Evolutionary conservation across 92 coral and sea anemone species (phyloP), one percentile per base, ranked within the genome.

Genomic region (Porites divaricata): DNA sequence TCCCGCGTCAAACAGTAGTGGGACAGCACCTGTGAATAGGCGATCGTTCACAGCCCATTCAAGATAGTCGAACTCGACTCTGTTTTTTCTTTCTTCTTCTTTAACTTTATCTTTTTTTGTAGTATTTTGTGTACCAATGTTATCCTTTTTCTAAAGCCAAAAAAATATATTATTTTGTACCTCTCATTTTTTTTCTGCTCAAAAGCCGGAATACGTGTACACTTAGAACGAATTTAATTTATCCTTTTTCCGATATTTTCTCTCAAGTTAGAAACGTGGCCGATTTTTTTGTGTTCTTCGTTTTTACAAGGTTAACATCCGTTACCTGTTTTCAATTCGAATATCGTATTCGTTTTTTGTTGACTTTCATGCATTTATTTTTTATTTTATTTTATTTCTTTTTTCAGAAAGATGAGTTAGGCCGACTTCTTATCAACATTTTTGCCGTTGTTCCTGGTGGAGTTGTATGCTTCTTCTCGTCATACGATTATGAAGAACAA

Each of bases 1-100:
- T 95, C 93, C 98, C 98, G 98, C 98, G 98, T 95, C 96, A 92
- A 88, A 93, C 98, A 93, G 98, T 95, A 95, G 98, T 93, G 98
- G 98, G 98, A 95, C 91, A 89, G 98, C 98, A 95, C 82, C 93
- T 86, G 98, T 95, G 98, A 95, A 92, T 95, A 95, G 98, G 94
- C 88, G 94, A 90, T 90, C 41, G 92, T 76, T 89, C 89, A 85
- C 98, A 95, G 98, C 98, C 98, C 89, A 90, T 26, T 78, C 96
- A 25, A 93, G 89, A 95, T 86, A 93, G 96, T 95, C 90, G 74
- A 87, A 91, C 94, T 82, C 88, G 59, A 70, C 84, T 28, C 92
- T 89, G 76, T 85, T 88, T 88, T 72, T 35, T 35, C 4, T 35
- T 35, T 35, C 7, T 35, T 35, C 45, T 35, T 35, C n/a, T n/a